A percentile compares a stretch with the other conserved stretches of the same genome.
phyloP scores from a whole-genome alignment of 1,140 invertebrate species.

The Listronotus bonariensis region DNA sequence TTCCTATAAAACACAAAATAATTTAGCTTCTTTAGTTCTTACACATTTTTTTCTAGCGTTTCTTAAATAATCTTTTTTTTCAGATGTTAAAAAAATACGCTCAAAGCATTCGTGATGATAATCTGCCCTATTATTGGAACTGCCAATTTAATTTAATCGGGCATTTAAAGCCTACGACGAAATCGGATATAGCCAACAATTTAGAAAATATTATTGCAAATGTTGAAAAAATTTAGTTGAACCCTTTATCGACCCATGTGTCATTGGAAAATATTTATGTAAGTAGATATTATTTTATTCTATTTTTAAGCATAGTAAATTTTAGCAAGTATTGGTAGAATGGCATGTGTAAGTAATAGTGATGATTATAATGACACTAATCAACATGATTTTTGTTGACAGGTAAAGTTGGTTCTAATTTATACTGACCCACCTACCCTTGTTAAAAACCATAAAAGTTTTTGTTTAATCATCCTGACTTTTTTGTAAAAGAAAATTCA shows the following conservation, averaged over 20 bases:
- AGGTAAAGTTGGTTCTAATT: too few species aligned
- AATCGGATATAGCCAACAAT: slow-evolving; percentile 22
- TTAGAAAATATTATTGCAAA: slow-evolving; percentile 29
- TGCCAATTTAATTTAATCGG: slow-evolving; percentile 53
- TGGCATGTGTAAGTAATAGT: too few species aligned
- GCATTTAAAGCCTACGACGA: slow-evolving; percentile 22
- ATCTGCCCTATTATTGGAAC: slow-evolving; percentile 60
- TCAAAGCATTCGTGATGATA: slow-evolving; percentile 49
- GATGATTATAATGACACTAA: too few species aligned
- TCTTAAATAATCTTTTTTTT: slow-evolving; percentile 25
- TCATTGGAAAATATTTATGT: slow-evolving; percentile 40
- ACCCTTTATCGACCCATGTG: slow-evolving; percentile 21
- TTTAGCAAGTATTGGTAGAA: too few species aligned
- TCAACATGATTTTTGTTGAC: too few species aligned
- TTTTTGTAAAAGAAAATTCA: too few species aligned
- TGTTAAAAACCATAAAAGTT: too few species aligned
- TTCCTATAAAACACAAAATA: too few species aligned
- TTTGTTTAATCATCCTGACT: too few species aligned
- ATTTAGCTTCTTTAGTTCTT: not conserved
- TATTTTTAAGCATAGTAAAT: too few species aligned
- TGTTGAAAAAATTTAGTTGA: slow-evolving; percentile 22
- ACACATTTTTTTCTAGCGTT: not conserved
- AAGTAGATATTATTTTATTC: slow-evolving; percentile 32
- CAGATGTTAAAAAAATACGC: slow-evolving; percentile 56
- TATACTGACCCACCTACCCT: too few species aligned